Evolutionary conservation across 2,888 invertebrate species (phyloP).

Genomic region (Himalopsyche anomala): DNA sequence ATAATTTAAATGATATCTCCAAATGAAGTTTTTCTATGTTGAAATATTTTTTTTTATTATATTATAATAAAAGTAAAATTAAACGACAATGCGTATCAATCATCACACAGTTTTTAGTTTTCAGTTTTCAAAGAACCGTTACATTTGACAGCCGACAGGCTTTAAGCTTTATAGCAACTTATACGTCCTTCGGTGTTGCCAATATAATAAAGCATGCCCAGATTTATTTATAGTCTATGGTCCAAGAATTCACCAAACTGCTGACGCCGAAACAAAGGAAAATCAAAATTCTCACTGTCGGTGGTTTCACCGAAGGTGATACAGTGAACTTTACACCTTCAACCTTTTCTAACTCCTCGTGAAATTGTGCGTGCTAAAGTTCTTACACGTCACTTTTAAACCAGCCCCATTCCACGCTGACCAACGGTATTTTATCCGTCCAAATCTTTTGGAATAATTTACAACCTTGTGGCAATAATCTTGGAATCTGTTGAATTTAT

Average conservation of each 20-base stretch:
- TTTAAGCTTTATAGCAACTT: too few species aligned
- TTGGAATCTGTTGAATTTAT: conserved; percentile 22
- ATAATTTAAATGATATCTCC: too few species aligned
- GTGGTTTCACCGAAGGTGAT: conserved; percentile 5
- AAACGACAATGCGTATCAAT: too few species aligned
- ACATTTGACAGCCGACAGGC: too few species aligned
- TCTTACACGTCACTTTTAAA: conserved; percentile 12
- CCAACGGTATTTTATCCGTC: conserved; percentile 13
- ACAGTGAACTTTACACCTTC: conserved; percentile 26
- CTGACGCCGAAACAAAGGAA: conserved; percentile 24
- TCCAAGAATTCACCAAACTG: neutral
- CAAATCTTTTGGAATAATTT: conserved; percentile 43
- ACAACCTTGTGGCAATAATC: conserved; percentile 25
- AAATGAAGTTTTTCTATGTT: too few species aligned
- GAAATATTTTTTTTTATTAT: too few species aligned
- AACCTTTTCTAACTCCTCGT: neutral
- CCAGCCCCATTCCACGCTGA: neutral
- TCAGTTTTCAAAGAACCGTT: too few species aligned
- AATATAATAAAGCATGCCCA: too few species aligned
- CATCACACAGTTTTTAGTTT: too few species aligned
- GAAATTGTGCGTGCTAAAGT: conserved; percentile 1
- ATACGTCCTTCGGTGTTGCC: too few species aligned
- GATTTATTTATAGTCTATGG: neutral
- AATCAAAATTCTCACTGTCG: conserved; percentile 2
- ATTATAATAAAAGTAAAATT: too few species aligned